A percentile compares a stretch with the other conserved stretches of the same genome.
These are phyloP conservation scores for Antheraea pernyi DNA, from an alignment of 1,140 invertebrate species.

Conservation along the genomic window DNA sequence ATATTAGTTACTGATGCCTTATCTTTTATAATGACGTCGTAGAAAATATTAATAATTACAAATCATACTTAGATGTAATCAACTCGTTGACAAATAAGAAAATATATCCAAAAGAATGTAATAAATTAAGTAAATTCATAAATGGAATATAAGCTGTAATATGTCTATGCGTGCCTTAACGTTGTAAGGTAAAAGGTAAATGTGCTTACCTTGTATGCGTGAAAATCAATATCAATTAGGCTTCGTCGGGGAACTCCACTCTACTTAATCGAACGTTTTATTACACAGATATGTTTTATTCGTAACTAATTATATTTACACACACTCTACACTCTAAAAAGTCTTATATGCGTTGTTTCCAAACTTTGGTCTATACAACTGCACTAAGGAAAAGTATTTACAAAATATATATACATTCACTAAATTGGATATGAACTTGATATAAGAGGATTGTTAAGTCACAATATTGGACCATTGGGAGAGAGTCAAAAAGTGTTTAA, in stretches of 20 bases:
- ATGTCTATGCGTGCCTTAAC: background rate
- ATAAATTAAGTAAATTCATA: no score
- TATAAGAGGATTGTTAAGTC: constrained; percentile 56
- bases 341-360: constrained; percentile 18
- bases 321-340: constrained; percentile 32
- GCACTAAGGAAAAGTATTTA: constrained; percentile 25
- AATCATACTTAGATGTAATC: no score
- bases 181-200: constrained; percentile 6
- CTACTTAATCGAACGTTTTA: constrained; percentile 16
- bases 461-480: constrained; percentile 61
- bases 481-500: constrained; percentile 1
- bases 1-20: no score
- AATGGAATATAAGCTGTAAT: background rate
- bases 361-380: constrained; percentile 58
- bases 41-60: no score
- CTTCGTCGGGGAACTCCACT: constrained; percentile 41
- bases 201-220: constrained; percentile 44
- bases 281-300: constrained; percentile 34
- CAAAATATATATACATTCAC: constrained; percentile 34
- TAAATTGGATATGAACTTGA: constrained; percentile 54
- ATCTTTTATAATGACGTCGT: no score
- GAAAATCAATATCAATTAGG: constrained; percentile 42
- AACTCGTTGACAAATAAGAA: no score
- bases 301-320: constrained; percentile 24
- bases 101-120: no score